phyloP scores from a whole-genome alignment of 2,113 vertebrate species.

The Spilogale gracilis region DNA sequence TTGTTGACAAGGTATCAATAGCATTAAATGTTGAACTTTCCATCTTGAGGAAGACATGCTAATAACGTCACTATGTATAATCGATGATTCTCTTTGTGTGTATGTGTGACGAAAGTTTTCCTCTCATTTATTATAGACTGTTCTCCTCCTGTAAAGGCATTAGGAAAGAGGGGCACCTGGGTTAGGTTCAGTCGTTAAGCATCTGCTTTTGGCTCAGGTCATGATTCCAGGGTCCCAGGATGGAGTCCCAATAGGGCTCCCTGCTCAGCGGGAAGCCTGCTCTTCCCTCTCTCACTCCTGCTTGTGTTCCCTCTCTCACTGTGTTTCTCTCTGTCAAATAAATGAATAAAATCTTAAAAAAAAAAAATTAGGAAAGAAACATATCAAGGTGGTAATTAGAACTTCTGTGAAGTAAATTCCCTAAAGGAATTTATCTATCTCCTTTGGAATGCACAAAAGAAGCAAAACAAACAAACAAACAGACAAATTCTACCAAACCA shows the following conservation, averaged over 20 bases:
- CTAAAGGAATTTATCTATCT: slow-evolving; percentile 10
- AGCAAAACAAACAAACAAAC: neutral
- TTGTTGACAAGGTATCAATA: neutral
- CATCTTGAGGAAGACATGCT: neutral
- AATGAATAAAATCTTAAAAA: no score
- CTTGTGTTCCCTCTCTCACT: no score
- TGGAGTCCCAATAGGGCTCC: no score
- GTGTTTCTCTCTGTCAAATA: no score
- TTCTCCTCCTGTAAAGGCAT: neutral
- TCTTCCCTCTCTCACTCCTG: no score
- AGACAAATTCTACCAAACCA: neutral
- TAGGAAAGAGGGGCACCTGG: neutral
- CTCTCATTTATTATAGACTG: neutral
- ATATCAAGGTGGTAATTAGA: neutral
- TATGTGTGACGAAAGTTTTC: neutral
- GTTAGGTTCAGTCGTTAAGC: no score
- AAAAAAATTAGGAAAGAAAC: neutral
- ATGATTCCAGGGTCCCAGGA: no score
- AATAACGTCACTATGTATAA: neutral
- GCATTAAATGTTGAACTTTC: neutral
- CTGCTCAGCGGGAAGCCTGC: no score
- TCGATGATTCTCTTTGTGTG: neutral
- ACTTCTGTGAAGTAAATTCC: neutral
- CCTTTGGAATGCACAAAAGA: neutral
- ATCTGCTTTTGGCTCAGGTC: no score